A percentile compares a stretch with the other conserved stretches of the same genome.
phyloP scores from a whole-genome alignment of 2,113 vertebrate species.

The Otolemur garnettii region DNA sequence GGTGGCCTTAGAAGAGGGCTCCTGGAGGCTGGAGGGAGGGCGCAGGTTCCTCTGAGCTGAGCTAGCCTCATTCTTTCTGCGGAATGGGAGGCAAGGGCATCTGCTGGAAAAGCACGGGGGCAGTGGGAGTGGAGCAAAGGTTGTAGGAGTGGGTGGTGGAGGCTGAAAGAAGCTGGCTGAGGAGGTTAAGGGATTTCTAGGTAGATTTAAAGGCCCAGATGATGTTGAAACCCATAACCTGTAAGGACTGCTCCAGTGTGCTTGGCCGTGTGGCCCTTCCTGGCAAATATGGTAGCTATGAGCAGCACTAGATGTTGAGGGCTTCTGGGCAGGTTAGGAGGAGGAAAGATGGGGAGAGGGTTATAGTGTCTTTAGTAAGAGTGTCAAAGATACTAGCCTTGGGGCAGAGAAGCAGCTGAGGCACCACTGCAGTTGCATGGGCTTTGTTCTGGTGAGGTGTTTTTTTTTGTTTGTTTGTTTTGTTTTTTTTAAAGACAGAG shows the following conservation, averaged over 20 bases:
- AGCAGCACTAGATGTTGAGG: not conserved
- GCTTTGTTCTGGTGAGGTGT: not conserved
- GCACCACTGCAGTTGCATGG: not conserved
- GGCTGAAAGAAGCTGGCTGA: not conserved
- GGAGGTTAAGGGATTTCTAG: not conserved
- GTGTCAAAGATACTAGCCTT: not conserved
- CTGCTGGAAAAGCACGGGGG: not conserved
- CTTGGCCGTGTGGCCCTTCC: not conserved
- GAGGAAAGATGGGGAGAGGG: not conserved
- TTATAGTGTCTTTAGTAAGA: not conserved
- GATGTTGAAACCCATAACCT: not conserved
- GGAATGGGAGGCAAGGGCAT: conserved; percentile 15
- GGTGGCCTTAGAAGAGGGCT: not conserved
- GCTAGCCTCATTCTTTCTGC: not conserved
- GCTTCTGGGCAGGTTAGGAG: not conserved
- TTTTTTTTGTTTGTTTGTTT: no score
- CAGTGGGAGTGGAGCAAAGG: conserved; percentile 7
- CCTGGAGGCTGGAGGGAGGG: not conserved
- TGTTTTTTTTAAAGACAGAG: no score
- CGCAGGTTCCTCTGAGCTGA: not conserved
- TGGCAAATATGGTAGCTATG: no score
- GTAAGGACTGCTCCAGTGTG: not conserved
- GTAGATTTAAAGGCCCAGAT: not conserved
- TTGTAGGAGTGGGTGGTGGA: conserved; percentile 31
- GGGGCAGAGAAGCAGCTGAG: not conserved